Conservation (phyloP, 2,888 invertebrate species). For the Andrena hattorfiana region DNA sequence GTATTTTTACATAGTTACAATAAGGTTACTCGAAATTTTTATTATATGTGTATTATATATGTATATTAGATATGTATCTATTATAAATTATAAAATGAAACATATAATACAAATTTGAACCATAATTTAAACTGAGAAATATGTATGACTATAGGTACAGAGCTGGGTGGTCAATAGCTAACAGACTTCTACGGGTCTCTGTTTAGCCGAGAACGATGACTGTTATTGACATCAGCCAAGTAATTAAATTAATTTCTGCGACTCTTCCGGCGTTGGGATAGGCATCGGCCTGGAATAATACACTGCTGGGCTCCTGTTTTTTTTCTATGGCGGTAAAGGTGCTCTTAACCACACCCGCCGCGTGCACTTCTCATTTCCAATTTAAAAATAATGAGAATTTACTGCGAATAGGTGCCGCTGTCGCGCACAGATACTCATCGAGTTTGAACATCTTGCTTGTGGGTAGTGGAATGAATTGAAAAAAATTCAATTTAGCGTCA, state of each 20-base stretch:
- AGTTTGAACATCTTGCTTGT: constrained; percentile 68
- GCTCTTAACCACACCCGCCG: constrained; percentile 68
- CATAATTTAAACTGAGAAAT: no score
- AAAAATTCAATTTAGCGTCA: constrained; percentile 77
- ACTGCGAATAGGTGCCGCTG: constrained; percentile 74
- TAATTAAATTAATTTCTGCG: constrained; percentile 73
- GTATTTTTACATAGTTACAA: no score
- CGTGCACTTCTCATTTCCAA: constrained; percentile 76
- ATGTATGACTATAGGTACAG: not conserved
- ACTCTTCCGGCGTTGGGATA: constrained; percentile 59
- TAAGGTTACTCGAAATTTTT: no score
- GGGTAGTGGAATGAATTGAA: constrained; percentile 75
- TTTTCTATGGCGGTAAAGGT: constrained; percentile 51
- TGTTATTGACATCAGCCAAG: constrained; percentile 64
- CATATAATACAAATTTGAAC: no score
- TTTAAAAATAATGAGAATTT: constrained; percentile 80
- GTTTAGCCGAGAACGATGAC: constrained; percentile 45
- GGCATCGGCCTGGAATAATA: constrained; percentile 69
- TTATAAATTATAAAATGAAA: no score
- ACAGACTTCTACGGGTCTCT: not conserved
- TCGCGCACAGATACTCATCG: constrained; percentile 76
- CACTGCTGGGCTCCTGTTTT: constrained; percentile 47
- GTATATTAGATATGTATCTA: no score
- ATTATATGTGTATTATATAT: no score
- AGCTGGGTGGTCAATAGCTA: not conserved